A percentile compares a stretch with the other conserved stretches of the same genome.
Conservation (phyloP, 23 tunicate genomes). For the Styela plicata region DNA sequence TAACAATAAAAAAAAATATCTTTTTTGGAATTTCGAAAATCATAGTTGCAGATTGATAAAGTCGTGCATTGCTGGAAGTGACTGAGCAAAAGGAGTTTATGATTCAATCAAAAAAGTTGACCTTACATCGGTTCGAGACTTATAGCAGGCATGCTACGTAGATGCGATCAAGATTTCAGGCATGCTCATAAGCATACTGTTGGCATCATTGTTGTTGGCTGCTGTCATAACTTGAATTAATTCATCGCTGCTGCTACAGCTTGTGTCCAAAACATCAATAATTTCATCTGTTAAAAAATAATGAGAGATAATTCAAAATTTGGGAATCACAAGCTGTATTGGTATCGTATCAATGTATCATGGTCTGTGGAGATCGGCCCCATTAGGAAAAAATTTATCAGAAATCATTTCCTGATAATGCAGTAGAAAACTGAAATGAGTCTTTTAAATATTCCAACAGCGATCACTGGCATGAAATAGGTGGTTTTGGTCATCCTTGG, state of each 20-base stretch:
- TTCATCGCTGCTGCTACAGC: slow-evolving; percentile 33
- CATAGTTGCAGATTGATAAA: neutral
- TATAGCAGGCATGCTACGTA: slow-evolving; percentile 21
- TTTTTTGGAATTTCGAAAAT: too few relatives aligned
- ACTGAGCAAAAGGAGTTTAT: neutral
- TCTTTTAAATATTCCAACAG: too few relatives aligned
- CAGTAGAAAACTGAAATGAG: too few relatives aligned
- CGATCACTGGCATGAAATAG: too few relatives aligned
- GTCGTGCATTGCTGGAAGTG: neutral
- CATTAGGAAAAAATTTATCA: too few relatives aligned
- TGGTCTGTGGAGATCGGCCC: neutral
- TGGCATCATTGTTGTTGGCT: neutral
- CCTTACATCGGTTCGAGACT: neutral
- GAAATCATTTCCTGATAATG: too few relatives aligned
- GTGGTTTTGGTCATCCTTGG: too few relatives aligned
- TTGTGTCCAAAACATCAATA: slow-evolving; percentile 30
- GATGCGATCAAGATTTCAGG: slow-evolving; percentile 33
- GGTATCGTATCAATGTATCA: neutral
- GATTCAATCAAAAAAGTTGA: neutral
- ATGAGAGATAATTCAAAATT: neutral
- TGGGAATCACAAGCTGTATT: neutral
- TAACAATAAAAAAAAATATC: too few relatives aligned
- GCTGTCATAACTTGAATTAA: slow-evolving; percentile 31
- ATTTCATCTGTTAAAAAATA: slow-evolving; percentile 30
- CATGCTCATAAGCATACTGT: slow-evolving; percentile 28